These are phyloP conservation scores for Trachelus tabidus DNA, from an alignment of 2,888 invertebrate genomes.

Conservation along the genomic window DNA sequence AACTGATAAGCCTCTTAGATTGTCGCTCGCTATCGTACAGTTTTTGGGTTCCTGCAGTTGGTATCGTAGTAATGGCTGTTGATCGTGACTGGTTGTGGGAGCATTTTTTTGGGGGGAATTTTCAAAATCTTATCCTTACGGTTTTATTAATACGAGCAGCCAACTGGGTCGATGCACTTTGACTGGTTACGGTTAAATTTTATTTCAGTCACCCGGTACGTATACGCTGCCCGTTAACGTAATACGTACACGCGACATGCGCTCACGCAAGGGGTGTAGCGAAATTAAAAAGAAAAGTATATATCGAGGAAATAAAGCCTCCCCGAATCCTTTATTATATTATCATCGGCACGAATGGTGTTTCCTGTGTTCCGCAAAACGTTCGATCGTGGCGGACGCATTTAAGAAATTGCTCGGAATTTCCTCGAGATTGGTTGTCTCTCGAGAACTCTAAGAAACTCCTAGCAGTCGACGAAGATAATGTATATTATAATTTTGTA, in stretches of 20 bases:
- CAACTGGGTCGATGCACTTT: too few relatives aligned
- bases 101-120: neutral
- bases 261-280: neutral
- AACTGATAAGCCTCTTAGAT: neutral
- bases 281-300: neutral
- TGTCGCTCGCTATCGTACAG: neutral
- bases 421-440: neutral
- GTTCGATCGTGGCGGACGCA: neutral
- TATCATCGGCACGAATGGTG: constrained; percentile 32
- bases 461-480: neutral
- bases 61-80: neutral
- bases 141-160: too few relatives aligned
- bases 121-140: neutral
- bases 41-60: too few relatives aligned
- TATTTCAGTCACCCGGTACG: neutral
- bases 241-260: neutral
- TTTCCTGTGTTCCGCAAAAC: constrained; percentile 19
- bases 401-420: neutral
- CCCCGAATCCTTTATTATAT: constrained; percentile 25
- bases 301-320: neutral
- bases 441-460: neutral
- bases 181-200: neutral
- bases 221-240: neutral
- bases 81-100: neutral
- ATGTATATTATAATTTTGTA: neutral